Evolutionary conservation across 2,797 vertebrate species (phyloP), one percentile per base, ranked within the genome.

Genomic region (Zonotrichia albicollis): DNA sequence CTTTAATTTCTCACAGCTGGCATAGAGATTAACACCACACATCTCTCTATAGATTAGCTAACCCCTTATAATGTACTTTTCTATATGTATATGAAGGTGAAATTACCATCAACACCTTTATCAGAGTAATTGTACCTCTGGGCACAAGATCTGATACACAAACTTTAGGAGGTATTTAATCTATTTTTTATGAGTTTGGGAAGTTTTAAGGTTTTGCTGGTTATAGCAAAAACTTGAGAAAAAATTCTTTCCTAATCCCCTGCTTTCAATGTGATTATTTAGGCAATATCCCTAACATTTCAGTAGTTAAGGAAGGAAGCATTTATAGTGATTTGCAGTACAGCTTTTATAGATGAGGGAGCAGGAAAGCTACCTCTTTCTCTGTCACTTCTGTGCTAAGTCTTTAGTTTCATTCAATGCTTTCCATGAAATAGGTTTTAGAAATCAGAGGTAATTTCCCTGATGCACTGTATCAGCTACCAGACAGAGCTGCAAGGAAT

Each of bases 401-500:
- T 73, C 88, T 87, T 81, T 29, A 81, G 46, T 66, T 93, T 68
- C 70, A 79, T 81, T 93, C 67, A 82, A 53, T 0, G 3, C 9
- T 79, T 92, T 50, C 65, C 5, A 4, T 86, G 71, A 93, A 94
- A 93, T 14, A 84, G 80, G 80, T 79, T 95, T 95, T 71, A 89
- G 71, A 90, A 93, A 93, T 77, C 64, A 87, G 25, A 45, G 50
- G 50, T 84, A 89, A 94, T 95, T 96, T 93, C 86, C 92, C 92
- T 89, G 53, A 87, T 84, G 86, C 40, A 79, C 57, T 71, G n/a
- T 87, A 94, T 84, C 64, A 92, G 67, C 74, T 77, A 82, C 67
- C 77, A 92, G 77, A 86, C 21, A 95, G 71, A 90, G 73, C 67
- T 65, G 83, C 64, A 87, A 75, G 79, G 25, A 83, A 94, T 30